Evolutionary conservation across 2,888 invertebrate species (phyloP), one percentile per base, ranked within the genome.

Genomic region (Drosophila pseudotakahashii): DNA sequence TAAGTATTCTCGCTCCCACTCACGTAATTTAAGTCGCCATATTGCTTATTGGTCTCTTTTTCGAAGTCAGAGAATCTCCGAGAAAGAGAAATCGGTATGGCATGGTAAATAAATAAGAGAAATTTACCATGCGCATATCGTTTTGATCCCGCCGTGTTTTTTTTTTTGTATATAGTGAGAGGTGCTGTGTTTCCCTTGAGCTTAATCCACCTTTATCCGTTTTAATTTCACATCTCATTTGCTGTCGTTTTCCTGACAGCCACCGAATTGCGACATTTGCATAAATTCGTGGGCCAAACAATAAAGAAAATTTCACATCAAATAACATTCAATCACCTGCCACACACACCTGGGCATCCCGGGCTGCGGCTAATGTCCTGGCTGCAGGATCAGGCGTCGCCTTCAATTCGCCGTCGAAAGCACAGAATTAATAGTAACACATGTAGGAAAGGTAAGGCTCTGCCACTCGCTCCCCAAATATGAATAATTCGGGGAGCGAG

Each of bases 371-470:
- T 66, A 68, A 66, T 66, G 66, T 62, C 26, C 66, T 67, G 39
- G 44, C 39, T 30, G 5, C 34, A 34, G 34, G 69, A 68, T 48
- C 39, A 54, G 41, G 41, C 45, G 26, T 67, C 66, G 54, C 34
- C 68, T 47, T 48, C 68, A 41, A 44, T 16, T 67, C 66, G 54
- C 34, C 68, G 41, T 48, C 68, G 36, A 44, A 26, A 67, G 76
- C 77, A 71, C 79, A 58, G 41, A 85, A 88, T 88, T 82, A 88
- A 88, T 82, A 88, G 83, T 80, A 82, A 75, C 83, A 76, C 66
- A 88, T 82, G 75, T 67, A 30, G 62, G 23, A 30, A 47, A 37
- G 53, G 42, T 19, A 51, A 51, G 23, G 30, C 26, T n/a, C 44
- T 13, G 45, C 67, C 51, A 50, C 52, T 52, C 52, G 47, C 36